These are phyloP conservation scores for Cheumatopsyche charites DNA, from an alignment of 1,140 invertebrate genomes.

Conservation along the genomic window DNA sequence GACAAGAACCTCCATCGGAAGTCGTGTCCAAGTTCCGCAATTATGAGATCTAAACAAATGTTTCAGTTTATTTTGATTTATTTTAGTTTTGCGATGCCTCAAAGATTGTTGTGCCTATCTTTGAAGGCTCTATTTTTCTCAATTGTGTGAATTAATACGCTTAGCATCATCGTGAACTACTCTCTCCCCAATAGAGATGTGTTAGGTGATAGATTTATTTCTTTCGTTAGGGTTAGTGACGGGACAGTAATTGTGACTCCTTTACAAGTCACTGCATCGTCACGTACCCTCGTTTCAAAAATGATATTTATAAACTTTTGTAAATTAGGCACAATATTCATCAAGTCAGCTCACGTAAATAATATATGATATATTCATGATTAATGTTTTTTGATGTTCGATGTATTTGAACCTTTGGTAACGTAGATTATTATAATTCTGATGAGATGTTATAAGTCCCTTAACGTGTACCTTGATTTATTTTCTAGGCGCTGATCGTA, in stretches of 20 bases:
- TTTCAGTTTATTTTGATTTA: slow-evolving; percentile 15
- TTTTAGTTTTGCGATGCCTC: slow-evolving; percentile 21
- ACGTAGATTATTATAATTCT: slow-evolving; percentile 27
- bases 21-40: slow-evolving; percentile 91
- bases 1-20: slow-evolving; percentile 73
- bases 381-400: slow-evolving; percentile 48
- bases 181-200: slow-evolving; percentile 17
- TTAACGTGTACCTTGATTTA: slow-evolving; percentile 42
- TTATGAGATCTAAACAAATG: slow-evolving; percentile 83
- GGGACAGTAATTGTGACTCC: slow-evolving; percentile 46
- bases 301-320: slow-evolving; percentile 23
- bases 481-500: slow-evolving; percentile 47
- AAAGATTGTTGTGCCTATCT: slow-evolving; percentile 47
- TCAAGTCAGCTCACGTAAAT: slow-evolving; percentile 60
- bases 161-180: background rate
- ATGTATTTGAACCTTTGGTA: slow-evolving; percentile 50
- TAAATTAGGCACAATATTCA: slow-evolving; percentile 59
- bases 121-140: slow-evolving; percentile 20
- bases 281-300: slow-evolving; percentile 12
- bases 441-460: slow-evolving; percentile 36
- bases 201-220: slow-evolving; percentile 35
- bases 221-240: slow-evolving; percentile 20
- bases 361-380: slow-evolving; percentile 39
- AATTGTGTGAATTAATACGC: background rate
- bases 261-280: slow-evolving; percentile 44